Conservation (phyloP, 2,113 vertebrate genomes). For the Mesoclemmys tuberculata region DNA sequence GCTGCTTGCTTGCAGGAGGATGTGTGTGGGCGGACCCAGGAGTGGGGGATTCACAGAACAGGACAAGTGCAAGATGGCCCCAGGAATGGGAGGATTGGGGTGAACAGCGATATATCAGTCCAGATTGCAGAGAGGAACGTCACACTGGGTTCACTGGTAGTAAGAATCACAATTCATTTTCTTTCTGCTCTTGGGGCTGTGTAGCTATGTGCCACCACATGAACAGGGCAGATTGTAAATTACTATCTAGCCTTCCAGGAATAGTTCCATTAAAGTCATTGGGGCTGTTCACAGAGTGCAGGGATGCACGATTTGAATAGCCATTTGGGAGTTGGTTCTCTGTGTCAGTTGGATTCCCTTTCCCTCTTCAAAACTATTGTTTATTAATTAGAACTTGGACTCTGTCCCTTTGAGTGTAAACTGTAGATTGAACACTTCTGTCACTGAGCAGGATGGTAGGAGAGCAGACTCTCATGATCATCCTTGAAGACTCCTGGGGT, state of each 20-base stretch:
- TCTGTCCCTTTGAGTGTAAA: background rate
- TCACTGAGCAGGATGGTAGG: background rate
- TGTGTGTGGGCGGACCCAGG: no score
- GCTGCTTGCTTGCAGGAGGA: no score
- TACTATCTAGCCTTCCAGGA: no score
- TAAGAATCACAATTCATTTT: background rate
- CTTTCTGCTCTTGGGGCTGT: background rate
- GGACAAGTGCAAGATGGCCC: no score
- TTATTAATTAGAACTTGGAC: background rate
- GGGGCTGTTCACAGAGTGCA: background rate
- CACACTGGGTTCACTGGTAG: background rate
- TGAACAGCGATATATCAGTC: no score
- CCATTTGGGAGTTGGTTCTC: background rate
- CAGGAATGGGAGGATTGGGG: no score
- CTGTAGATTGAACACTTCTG: background rate
- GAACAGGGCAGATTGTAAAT: no score
- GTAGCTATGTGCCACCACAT: background rate
- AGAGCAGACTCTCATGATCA: background rate
- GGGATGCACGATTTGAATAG: background rate
- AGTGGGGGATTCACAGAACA: no score
- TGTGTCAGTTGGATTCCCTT: background rate
- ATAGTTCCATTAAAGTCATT: no score
- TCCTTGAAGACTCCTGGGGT: background rate
- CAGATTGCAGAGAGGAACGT: no score
- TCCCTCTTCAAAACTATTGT: background rate